Percentiles rank a stretch among this genome's conserved stretches.
These are phyloP conservation scores for Thunnus thynnus DNA, from an alignment of 2,113 vertebrate genomes.

Conservation along the genomic window DNA sequence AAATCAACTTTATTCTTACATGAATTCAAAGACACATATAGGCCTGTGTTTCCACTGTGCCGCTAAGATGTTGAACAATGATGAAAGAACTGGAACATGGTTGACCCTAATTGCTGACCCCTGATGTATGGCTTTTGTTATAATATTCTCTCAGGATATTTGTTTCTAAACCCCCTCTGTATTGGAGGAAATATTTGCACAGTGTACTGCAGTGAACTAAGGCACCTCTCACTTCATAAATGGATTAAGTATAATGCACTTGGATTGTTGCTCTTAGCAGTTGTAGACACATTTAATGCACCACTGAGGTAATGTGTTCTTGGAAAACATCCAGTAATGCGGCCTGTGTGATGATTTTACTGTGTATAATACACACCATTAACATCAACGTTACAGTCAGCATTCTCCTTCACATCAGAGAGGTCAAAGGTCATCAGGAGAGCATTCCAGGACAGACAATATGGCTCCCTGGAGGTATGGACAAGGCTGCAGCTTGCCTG, in stretches of 20 bases:
- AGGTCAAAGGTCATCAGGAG: conserved; percentile 55
- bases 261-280: conserved; percentile 13
- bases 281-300: conserved; percentile 27
- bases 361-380: conserved; percentile 24
- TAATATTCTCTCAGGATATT: conserved; percentile 7
- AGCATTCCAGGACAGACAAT: conserved; percentile 70
- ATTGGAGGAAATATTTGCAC: background rate
- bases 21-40: too few relatives aligned
- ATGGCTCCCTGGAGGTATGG: conserved; percentile 66
- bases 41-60: too few relatives aligned
- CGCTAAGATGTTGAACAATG: too few relatives aligned
- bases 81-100: too few relatives aligned
- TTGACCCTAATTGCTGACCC: too few relatives aligned
- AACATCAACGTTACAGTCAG: conserved; percentile 39
- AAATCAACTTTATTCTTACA: too few relatives aligned
- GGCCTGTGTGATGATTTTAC: conserved; percentile 1
- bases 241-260: conserved; percentile 18
- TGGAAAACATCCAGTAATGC: conserved; percentile 30
- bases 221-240: conserved; percentile 29
- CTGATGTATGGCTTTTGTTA: background rate
- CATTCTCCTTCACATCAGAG: conserved; percentile 47
- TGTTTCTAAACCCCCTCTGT: background rate
- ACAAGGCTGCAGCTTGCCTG: conserved; percentile 58
- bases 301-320: conserved; percentile 29
- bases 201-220: conserved; percentile 13